Base-by-base conservation (phyloP, 2,113 vertebrate species). In the Paraplagusia blochii region DNA sequence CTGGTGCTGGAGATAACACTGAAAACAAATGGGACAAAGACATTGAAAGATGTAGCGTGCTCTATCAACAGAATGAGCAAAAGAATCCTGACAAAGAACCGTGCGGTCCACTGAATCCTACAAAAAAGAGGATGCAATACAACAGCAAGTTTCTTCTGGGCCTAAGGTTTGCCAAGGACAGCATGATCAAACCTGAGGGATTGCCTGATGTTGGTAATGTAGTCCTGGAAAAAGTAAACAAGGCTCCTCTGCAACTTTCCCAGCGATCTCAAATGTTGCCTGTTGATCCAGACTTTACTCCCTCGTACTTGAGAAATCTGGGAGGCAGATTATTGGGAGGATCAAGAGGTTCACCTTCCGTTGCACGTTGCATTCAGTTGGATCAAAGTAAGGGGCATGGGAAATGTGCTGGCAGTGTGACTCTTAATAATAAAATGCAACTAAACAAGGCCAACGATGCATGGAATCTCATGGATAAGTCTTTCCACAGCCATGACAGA, bases 61-160 rank as follows among this genome's bases (percentile, higher is more conserved):
- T 64, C 40, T 29, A 74, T 46, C 77, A 90, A 63, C 42, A 80
- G 19, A 76, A 84, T 0, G 93, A 94, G 43, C 92, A 92, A 84
- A 98, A 97, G 70, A 95, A 96, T 33, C 90, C 94, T 56, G 96
- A 95, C 76, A 97, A 97, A 99, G 95, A 97, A 66, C 88, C 96
- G 77, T 96, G 94, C 94, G 97, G 96, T 57, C 95, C 96, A 0
- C 87, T 97, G 36, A 91, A 97, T 66, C 93, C 22, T 29, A 29
- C 94, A 0, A 95, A 98, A 56, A 94, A 95, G 29, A 99, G 97
- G 86, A 99, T 97, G 70, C 79, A 88, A n/a, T 99, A 99, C 0
- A 95, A 99, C 75, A 89, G 96, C 0, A 94, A 95, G 53, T 98
- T 98, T 81, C 87, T 98, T 15, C 90, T 98, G 62, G 88, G 93